Evolutionary conservation across 2,113 vertebrate genomes (phyloP), one percentile per base, ranked within the genome.

Genomic region (Oncorhynchus masou): DNA sequence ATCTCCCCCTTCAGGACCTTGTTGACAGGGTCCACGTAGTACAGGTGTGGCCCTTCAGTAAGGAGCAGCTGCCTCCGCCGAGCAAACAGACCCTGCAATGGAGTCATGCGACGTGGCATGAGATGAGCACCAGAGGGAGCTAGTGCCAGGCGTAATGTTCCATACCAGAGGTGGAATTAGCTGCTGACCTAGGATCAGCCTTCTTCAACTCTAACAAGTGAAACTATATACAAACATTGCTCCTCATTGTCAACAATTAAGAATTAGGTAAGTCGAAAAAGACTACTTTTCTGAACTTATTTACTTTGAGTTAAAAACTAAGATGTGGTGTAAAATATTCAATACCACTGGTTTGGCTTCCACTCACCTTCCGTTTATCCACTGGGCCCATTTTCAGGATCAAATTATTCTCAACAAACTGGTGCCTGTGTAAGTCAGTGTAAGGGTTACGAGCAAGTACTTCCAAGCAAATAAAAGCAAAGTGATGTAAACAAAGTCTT

Each of bases 321-420:
- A 45, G 6, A 12, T 45, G 2, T 45, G 39, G 39, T 45, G 39
- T 45, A 45, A 45, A 45, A 45, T 11, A 45, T 45, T 45, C 39
- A 11, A 45, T 45, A 45, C 39, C 39, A 45, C 39, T 45, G 39
- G 39, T 45, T 45, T 45, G 59, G 6, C 7, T 70, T 81, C 68
- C 29, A 83, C 94, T 88, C 75, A 99, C 98, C 96, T 99, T 99
- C 85, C 98, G 94, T 91, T 99, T 99, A 91, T 99, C 98, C 76
- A 99, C 98, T 73, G 98, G 98, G 77, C 98, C 98, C 98, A 99
- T 99, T 94, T 99, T 99, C 79, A 99, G 91, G 83, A 99, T 99
- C 89, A 99, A 94, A 86, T 99, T 99, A 89, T 99, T 99, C 91
- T 99, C 97, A 93, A 99, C 97, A 95, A 99, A 99, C 85, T 97